phyloP scores from a whole-genome alignment of 2,113 vertebrate species.

The Microcebus ravelobensis region DNA sequence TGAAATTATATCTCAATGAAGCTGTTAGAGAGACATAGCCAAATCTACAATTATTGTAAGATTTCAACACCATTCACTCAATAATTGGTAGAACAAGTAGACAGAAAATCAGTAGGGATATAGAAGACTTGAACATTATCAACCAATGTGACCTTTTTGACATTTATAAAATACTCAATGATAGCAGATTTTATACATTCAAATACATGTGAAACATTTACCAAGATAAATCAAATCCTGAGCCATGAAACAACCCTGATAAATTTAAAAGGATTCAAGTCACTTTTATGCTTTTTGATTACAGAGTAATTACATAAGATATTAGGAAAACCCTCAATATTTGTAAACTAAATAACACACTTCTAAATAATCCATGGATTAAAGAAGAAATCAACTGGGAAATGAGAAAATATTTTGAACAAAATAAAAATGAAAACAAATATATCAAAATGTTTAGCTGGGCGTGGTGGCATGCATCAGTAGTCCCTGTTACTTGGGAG shows the following conservation, averaged over 20 bases:
- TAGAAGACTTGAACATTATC: no score
- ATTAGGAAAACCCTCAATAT: neutral
- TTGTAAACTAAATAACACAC: neutral
- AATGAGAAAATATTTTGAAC: neutral
- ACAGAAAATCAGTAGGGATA: no score
- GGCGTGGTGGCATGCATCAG: no score
- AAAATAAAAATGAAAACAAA: neutral
- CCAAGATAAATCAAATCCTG: neutral
- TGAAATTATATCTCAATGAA: neutral
- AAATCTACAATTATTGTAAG: neutral
- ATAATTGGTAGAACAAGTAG: neutral
- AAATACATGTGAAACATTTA: neutral
- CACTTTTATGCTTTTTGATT: slow-evolving; percentile 10
- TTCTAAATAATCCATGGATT: neutral
- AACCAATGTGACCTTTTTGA: no score
- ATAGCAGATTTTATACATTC: no score
- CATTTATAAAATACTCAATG: no score
- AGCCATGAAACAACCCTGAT: neutral
- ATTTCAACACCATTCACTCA: neutral
- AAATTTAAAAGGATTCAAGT: neutral
- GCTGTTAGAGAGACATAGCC: neutral
- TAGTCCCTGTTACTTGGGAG: no score
- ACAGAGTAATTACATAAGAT: neutral
- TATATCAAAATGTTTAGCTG: neutral
- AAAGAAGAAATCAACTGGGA: neutral